Percentiles rank a stretch among this genome's conserved stretches.
Conservation (phyloP, 2,888 invertebrate species). For the Strigamia crassipes region DNA sequence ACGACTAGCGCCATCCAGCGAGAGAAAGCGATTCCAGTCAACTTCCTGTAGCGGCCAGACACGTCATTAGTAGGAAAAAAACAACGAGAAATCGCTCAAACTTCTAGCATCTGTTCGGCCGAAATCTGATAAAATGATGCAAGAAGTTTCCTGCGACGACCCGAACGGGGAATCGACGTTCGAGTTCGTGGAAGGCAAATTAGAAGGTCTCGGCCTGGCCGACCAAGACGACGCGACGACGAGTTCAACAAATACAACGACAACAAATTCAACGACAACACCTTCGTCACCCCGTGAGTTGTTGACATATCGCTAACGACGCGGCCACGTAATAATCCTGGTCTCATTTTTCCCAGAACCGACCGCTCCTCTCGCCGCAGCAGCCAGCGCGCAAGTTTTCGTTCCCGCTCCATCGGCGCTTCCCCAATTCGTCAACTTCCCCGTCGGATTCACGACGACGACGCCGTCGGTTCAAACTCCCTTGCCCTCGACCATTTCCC, state of each 20-base stretch:
- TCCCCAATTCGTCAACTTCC: neutral
- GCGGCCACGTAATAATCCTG: too few species aligned
- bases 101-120: neutral
- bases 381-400: neutral
- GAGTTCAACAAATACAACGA: neutral
- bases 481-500: neutral
- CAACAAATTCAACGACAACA: neutral
- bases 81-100: neutral
- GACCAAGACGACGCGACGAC: neutral
- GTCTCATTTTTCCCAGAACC: neutral
- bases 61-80: neutral
- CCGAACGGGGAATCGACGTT: slow-evolving; percentile 50
- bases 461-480: neutral
- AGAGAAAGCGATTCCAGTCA: neutral
- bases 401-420: neutral
- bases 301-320: neutral
- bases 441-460: neutral
- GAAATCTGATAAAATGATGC: slow-evolving; percentile 48
- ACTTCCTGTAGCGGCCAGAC: neutral
- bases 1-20: neutral
- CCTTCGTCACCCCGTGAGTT: neutral
- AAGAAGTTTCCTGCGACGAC: slow-evolving; percentile 50
- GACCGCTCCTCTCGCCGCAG: neutral
- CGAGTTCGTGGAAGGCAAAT: slow-evolving; percentile 49
- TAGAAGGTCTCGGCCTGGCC: slow-evolving; percentile 44